phyloP scores from a whole-genome alignment of 2,888 invertebrate species.

The Oscheius sp. region DNA sequence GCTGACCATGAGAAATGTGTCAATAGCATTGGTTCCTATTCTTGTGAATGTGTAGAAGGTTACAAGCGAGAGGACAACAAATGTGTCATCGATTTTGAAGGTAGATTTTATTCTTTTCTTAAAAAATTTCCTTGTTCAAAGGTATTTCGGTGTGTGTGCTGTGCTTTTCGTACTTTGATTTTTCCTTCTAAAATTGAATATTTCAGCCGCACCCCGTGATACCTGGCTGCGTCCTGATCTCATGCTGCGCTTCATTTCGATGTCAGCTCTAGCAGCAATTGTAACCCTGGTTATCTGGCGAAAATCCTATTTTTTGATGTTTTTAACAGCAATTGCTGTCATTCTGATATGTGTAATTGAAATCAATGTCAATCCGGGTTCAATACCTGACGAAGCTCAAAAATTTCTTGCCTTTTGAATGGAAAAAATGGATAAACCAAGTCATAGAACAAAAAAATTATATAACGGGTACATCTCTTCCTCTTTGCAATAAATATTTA shows the following conservation, averaged over 20 bases:
- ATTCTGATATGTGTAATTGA: conserved; percentile 57
- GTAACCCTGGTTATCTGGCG: conserved; percentile 63
- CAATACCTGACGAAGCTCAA: conserved; percentile 36
- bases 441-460: too few relatives aligned
- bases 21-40: conserved; percentile 67
- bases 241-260: conserved; percentile 58
- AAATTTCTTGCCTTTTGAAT: conserved; percentile 26
- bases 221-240: conserved; percentile 57
- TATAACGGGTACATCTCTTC: too few relatives aligned
- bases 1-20: conserved; percentile 63
- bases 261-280: conserved; percentile 59
- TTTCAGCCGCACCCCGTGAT: conserved; percentile 57
- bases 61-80: conserved; percentile 61
- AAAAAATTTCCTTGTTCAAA: background rate
- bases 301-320: conserved; percentile 48
- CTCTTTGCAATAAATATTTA: too few relatives aligned
- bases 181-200: background rate
- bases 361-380: conserved; percentile 54
- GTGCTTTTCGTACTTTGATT: background rate
- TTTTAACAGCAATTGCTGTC: conserved; percentile 51
- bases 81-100: conserved; percentile 69
- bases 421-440: too few relatives aligned
- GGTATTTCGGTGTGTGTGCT: conserved; percentile 6
- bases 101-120: conserved; percentile 44
- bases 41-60: conserved; percentile 67